phyloP scores from a whole-genome alignment of 2,797 vertebrate genomes.

The Catamblyrhynchus diadema region DNA sequence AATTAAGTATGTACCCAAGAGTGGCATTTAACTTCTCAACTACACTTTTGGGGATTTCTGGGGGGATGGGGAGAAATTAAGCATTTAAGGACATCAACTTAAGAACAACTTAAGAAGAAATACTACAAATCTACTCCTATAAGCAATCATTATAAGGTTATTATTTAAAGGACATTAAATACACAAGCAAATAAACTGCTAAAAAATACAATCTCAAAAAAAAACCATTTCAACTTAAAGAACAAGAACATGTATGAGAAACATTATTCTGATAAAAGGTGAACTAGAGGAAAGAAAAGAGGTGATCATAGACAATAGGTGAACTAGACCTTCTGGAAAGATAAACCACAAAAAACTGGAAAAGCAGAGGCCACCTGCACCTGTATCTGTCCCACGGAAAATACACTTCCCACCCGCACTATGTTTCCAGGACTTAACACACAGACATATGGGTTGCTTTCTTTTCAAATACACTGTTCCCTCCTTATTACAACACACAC shows the following conservation, averaged over 20 bases:
- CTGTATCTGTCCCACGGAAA: background rate
- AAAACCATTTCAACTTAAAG: background rate
- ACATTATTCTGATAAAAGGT: background rate
- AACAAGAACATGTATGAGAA: background rate
- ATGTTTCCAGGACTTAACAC: background rate
- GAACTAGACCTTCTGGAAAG: background rate
- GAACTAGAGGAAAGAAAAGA: background rate
- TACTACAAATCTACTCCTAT: background rate
- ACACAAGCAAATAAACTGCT: background rate
- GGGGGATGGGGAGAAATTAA: fast-evolving
- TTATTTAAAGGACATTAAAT: background rate
- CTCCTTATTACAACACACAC: slow-evolving; percentile 39
- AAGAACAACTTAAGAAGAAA: background rate
- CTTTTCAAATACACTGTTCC: background rate
- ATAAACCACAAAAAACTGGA: background rate
- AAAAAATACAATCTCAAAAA: background rate
- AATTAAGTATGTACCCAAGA: background rate
- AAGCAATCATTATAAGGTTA: background rate
- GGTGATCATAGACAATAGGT: background rate
- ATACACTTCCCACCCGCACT: background rate
- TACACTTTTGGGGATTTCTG: fast-evolving
- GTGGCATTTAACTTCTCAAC: background rate
- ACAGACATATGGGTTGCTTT: fast-evolving
- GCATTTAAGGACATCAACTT: background rate
- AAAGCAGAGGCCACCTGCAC: background rate